phyloP scores from a whole-genome alignment of 1,140 invertebrate genomes.

The Babylonia areolata region DNA sequence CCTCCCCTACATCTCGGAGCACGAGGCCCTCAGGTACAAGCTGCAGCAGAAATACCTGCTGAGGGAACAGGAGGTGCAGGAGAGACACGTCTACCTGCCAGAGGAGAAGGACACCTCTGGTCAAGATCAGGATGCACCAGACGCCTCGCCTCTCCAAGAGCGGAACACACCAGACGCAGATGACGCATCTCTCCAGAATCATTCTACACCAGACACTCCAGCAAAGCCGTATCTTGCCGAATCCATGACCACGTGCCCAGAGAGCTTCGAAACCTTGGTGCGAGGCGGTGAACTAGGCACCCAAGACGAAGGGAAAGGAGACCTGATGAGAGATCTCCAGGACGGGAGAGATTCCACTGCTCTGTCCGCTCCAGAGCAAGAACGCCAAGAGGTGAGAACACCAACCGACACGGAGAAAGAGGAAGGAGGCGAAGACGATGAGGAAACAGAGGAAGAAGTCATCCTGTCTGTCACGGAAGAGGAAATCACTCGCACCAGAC shows the following conservation, averaged over 20 bases:
- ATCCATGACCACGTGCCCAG: not conserved
- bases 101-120: not conserved
- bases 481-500: conserved; percentile 14
- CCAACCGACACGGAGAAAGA: not conserved
- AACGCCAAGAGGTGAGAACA: not conserved
- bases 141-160: not conserved
- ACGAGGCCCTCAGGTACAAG: not conserved
- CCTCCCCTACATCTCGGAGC: not conserved
- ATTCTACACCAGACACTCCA: not conserved
- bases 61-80: conserved; percentile 2
- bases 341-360: not conserved
- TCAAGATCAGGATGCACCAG: not conserved
- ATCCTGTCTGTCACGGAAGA: not conserved
- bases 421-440: not conserved
- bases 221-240: not conserved
- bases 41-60: not conserved
- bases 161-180: not conserved
- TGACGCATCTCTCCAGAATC: not conserved
- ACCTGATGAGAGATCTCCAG: not conserved
- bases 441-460: not conserved
- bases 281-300: not conserved
- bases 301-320: not conserved
- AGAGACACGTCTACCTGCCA: not conserved
- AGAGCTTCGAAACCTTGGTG: not conserved
- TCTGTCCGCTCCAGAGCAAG: not conserved